phyloP scores from a whole-genome alignment of 2,888 invertebrate genomes.

The Xestia sexstrigata region DNA sequence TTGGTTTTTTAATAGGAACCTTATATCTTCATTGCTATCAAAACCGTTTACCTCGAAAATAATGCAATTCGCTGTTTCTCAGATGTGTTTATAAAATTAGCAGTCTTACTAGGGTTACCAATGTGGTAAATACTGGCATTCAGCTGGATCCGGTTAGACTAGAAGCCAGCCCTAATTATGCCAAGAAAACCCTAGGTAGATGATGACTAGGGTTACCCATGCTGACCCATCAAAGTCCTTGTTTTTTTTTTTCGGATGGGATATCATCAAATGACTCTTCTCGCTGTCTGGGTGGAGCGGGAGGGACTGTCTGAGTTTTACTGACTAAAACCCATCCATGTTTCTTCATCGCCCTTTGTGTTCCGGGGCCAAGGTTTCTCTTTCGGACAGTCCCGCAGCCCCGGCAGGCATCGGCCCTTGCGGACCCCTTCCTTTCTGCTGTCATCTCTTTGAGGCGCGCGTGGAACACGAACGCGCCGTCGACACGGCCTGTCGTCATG shows the following conservation, averaged over 20 bases:
- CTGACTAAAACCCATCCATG: too few species aligned
- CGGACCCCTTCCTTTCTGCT: too few species aligned
- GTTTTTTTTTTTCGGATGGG: background rate
- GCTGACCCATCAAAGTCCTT: background rate
- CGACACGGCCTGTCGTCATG: too few species aligned
- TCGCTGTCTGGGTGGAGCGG: too few species aligned
- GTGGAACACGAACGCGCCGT: too few species aligned
- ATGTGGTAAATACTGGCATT: background rate
- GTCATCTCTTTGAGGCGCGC: too few species aligned
- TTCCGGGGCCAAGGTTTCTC: too few species aligned
- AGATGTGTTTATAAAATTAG: background rate
- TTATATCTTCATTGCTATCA: constrained; percentile 59
- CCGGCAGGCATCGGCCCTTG: too few species aligned
- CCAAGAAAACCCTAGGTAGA: background rate
- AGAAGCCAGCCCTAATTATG: background rate
- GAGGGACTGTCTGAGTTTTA: too few species aligned
- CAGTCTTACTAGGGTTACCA: background rate
- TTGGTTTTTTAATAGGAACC: constrained; percentile 72
- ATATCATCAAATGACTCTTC: too few species aligned
- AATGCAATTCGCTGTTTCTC: background rate
- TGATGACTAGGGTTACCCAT: background rate
- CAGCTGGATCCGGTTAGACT: background rate
- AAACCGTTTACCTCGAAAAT: constrained; percentile 14
- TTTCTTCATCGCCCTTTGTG: too few species aligned
- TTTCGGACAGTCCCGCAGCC: too few species aligned